Evolutionary conservation across 2,797 vertebrate species (phyloP), one percentile per base, ranked within the genome.

Genomic region (Iguana delicatissima): DNA sequence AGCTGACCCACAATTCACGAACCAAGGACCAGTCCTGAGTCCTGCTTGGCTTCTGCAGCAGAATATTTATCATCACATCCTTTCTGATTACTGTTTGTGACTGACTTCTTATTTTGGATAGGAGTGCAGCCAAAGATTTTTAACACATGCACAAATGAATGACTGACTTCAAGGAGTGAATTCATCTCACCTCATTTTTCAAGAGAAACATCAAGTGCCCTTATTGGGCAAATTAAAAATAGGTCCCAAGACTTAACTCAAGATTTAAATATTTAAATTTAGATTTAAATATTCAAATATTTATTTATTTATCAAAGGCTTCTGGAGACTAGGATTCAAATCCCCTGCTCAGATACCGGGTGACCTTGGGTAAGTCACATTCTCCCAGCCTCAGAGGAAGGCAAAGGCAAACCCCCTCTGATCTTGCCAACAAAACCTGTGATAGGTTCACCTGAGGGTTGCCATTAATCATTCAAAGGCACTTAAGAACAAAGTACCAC

Each of bases 191-290:
- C 16, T 80, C 59, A 74, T 1, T 80, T 92, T 14, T 92, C 87
- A 50, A 92, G 32, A 91, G 92, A 89, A 92, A 8, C 69, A 93
- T 2, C 22, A 57, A 67, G n/a, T 83, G 69, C 72, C 38, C 29
- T 24, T 50, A 46, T 3, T 2, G 24, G 7, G 29, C 20, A 90
- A 92, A 94, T 0, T 29, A 67, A 89, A 85, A 85, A 55, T 16
- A 90, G 42, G 42, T 46, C 42, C 42, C 42, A 46, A 46, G 42
- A 46, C 42, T 46, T 46, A 46, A 46, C 42, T 46, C 42, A 46
- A 46, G 42, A 46, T 46, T 46, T 46, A 46, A 46, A 46, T 46
- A 46, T 46, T 3, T 46, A 46, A 46, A 46, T 46, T 46, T 4
- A 46, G 42, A 46, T 46, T 46, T 46, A 46, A 46, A 46, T 46